Evolutionary conservation across 2,113 vertebrate genomes (phyloP).

Genomic region (Rallus limicola): DNA sequence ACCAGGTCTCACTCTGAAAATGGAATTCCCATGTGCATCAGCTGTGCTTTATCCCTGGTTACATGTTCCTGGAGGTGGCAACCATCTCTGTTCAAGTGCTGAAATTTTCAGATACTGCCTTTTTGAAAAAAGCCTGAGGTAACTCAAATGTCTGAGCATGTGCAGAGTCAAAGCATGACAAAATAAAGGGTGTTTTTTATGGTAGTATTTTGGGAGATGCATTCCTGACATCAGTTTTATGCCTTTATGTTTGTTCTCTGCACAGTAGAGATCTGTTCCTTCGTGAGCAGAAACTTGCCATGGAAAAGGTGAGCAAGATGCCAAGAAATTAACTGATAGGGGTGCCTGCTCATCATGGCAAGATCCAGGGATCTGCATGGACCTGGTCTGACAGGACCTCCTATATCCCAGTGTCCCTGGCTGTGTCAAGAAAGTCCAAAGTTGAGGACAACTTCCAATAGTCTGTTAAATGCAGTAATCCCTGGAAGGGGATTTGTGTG

Average conservation of each 20-base stretch:
- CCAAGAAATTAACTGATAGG: not conserved
- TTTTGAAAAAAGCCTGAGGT: not conserved
- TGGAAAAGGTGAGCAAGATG: not conserved
- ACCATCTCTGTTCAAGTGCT: not conserved
- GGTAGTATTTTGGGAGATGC: fast-evolving
- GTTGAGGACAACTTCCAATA: fast-evolving
- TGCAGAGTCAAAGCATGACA: not conserved
- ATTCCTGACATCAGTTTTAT: not conserved
- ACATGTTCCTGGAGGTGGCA: not conserved
- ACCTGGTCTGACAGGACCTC: not conserved
- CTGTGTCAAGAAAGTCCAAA: not conserved
- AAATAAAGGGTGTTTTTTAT: not conserved
- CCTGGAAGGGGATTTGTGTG: not conserved
- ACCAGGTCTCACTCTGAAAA: not conserved
- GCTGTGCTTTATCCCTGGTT: not conserved
- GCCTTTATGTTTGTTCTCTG: not conserved
- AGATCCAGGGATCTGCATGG: not conserved
- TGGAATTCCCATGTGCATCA: fast-evolving
- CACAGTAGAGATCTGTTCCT: not conserved
- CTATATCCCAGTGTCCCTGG: not conserved
- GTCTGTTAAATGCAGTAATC: not conserved
- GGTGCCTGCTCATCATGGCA: not conserved
- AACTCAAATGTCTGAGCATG: not conserved
- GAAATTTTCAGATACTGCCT: not conserved
- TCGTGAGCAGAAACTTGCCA: not conserved